Conservation (phyloP, 2,797 vertebrate genomes). For the Phrynocephalus vlangalii region DNA sequence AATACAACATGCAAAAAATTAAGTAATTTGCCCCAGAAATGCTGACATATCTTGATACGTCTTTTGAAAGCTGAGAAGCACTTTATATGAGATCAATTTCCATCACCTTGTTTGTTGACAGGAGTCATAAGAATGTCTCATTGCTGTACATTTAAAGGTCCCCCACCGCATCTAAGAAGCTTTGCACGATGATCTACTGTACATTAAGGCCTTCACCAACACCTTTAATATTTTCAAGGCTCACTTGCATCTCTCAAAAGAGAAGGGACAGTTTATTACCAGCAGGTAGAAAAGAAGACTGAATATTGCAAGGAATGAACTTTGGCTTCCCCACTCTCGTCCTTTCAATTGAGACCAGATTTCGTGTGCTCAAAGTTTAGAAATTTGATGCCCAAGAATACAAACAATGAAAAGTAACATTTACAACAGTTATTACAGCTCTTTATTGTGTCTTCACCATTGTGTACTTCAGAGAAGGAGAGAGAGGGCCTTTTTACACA, state of each 20-base stretch:
- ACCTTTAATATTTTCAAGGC: neutral
- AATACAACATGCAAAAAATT: neutral
- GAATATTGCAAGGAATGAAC: neutral
- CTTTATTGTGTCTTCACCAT: neutral
- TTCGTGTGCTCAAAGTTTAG: neutral
- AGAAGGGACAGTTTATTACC: too few species aligned
- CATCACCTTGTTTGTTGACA: neutral
- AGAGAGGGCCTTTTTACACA: too few species aligned
- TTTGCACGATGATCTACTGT: neutral
- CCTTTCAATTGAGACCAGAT: neutral
- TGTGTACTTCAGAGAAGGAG: too few species aligned
- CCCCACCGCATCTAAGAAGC: neutral
- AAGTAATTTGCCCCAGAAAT: neutral
- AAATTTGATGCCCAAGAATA: neutral
- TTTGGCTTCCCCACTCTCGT: neutral
- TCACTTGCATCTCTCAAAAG: neutral
- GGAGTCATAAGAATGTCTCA: conserved; percentile 13
- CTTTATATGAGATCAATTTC: neutral
- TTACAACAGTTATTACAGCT: too few species aligned
- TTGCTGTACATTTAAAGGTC: neutral
- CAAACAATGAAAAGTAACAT: neutral
- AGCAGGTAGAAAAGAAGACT: neutral
- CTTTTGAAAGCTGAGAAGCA: too few species aligned
- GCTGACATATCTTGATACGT: neutral
- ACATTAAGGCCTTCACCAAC: neutral